Evolutionary conservation across 2,113 vertebrate species (phyloP).

Genomic region (Cairina moschata): DNA sequence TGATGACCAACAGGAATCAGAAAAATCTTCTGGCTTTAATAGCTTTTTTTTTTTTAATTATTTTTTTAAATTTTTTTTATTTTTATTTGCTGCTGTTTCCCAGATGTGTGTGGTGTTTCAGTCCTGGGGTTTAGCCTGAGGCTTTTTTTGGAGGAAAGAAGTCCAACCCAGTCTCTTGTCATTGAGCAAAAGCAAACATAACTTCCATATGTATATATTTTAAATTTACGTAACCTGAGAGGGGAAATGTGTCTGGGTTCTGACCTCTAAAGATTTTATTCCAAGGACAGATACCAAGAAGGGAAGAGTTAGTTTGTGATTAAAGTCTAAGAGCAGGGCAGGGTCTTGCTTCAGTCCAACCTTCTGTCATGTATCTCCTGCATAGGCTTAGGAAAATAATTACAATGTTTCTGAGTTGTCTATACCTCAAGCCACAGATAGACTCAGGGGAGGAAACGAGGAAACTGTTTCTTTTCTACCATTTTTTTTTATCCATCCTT

Average conservation of each 20-base stretch:
- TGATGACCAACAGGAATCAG: not conserved
- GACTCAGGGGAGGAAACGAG: rapidly evolving
- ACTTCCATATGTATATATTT: not conserved
- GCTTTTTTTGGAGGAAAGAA: not conserved
- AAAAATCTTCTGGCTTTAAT: not conserved
- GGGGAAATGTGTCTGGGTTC: not conserved
- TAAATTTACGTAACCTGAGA: not conserved
- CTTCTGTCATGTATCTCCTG: not conserved
- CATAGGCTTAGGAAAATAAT: not conserved
- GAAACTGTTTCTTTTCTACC: not conserved
- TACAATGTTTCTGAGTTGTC: not conserved
- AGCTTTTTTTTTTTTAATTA: not conserved
- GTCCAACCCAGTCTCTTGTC: not conserved
- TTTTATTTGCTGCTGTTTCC: not conserved
- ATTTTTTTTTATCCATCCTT: not conserved
- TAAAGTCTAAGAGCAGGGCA: not conserved
- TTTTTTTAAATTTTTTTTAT: too few relatives aligned
- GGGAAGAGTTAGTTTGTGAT: not conserved
- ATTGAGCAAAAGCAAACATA: not conserved
- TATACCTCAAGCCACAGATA: not conserved
- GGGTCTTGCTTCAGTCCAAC: not conserved
- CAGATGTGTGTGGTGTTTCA: not conserved
- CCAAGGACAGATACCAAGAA: not conserved
- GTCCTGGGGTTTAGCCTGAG: not conserved
- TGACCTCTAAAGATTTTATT: not conserved